Evolutionary conservation across 1,140 invertebrate species (phyloP).

Genomic region (Proales similis): DNA sequence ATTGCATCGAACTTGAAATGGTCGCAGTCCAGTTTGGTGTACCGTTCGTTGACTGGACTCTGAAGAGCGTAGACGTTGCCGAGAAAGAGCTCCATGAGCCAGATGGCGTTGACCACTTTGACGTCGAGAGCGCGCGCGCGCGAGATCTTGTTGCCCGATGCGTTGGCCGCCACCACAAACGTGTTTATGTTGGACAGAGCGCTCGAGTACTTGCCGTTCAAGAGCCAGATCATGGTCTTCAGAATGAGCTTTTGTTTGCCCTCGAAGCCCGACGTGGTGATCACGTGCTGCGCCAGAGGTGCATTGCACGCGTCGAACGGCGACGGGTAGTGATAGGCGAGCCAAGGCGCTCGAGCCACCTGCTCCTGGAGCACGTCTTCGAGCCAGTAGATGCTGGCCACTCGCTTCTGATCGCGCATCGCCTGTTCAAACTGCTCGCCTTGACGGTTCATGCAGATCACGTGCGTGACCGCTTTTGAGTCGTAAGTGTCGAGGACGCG

Average conservation of each 20-base stretch:
- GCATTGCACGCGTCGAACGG: slow-evolving; percentile 7
- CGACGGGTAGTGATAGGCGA: slow-evolving; percentile 29
- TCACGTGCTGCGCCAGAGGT: slow-evolving; percentile 7
- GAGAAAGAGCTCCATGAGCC: slow-evolving; percentile 31
- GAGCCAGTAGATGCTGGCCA: slow-evolving; percentile 21
- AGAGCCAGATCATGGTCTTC: slow-evolving; percentile 11
- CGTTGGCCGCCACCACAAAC: slow-evolving; percentile 9
- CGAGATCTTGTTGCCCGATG: slow-evolving; percentile 7
- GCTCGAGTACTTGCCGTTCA: slow-evolving; percentile 16
- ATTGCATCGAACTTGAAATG: slow-evolving; percentile 18
- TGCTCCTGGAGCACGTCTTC: slow-evolving; percentile 36
- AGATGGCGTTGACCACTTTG: slow-evolving; percentile 26
- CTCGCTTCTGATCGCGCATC: neutral
- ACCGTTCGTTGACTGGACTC: slow-evolving; percentile 16
- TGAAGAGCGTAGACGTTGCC: slow-evolving; percentile 21
- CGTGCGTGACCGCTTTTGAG: slow-evolving; percentile 10
- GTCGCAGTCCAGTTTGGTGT: slow-evolving; percentile 25
- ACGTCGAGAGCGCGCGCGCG: slow-evolving; percentile 1
- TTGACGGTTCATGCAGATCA: slow-evolving; percentile 21
- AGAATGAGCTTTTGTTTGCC: slow-evolving; percentile 23
- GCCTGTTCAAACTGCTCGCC: slow-evolving; percentile 22
- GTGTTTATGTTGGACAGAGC: slow-evolving; percentile 20
- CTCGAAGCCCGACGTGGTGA: slow-evolving; percentile 10
- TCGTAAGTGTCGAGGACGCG: neutral
- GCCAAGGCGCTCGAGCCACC: slow-evolving; percentile 8